phyloP scores from a whole-genome alignment of 2,797 vertebrate species.

The Macrochelys suwanniensis region DNA sequence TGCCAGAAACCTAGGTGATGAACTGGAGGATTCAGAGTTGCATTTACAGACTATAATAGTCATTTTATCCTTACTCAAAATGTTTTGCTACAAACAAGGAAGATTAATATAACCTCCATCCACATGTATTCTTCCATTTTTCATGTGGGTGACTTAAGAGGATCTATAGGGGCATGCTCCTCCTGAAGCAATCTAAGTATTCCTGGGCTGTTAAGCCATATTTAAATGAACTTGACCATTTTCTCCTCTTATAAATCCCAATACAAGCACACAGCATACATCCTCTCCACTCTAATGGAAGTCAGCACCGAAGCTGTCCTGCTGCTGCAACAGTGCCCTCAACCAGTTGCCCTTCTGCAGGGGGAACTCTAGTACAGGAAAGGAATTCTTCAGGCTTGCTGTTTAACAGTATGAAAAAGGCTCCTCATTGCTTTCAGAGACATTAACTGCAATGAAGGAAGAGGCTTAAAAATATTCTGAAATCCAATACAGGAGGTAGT shows the following conservation, averaged over 20 bases:
- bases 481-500: neutral
- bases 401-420: neutral
- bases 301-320: neutral
- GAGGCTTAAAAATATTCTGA: neutral
- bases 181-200: neutral
- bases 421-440: neutral
- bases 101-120: neutral
- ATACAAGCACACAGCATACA: neutral
- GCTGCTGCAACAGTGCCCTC: neutral
- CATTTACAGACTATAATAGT: neutral
- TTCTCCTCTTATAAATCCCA: neutral
- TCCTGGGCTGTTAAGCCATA: neutral
- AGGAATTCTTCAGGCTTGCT: neutral
- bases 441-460: neutral
- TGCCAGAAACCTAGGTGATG: accelerated
- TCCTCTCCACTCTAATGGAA: neutral
- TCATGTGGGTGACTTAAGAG: neutral
- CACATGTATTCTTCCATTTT: neutral
- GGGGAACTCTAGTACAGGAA: neutral
- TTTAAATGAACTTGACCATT: neutral
- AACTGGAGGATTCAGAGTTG: neutral
- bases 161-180: neutral
- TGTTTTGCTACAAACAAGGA: neutral
- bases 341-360: neutral
- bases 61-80: neutral